Conservation (phyloP, 2,797 vertebrate genomes). For the Crenichthys baileyi region DNA sequence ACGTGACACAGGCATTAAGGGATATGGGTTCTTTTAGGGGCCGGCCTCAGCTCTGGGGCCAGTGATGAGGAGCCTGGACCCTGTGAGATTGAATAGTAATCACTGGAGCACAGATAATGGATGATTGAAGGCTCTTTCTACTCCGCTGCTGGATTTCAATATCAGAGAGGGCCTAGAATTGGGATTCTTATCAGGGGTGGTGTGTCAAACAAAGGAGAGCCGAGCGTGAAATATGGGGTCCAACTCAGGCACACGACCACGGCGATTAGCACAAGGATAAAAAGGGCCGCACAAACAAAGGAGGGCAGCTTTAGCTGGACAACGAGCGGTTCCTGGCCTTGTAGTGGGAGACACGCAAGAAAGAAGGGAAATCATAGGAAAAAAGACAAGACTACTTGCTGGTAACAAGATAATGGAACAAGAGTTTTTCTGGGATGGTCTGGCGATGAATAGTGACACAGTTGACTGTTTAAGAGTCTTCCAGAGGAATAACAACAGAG, state of each 20-base stretch:
- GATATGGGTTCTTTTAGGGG: conserved; percentile 77
- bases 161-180: conserved; percentile 85
- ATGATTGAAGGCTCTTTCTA: conserved; percentile 85
- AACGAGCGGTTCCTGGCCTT: conserved; percentile 76
- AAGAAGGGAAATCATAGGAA: conserved; percentile 64
- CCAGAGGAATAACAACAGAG: conserved; percentile 68
- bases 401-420: conserved; percentile 65
- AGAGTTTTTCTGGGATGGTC: conserved; percentile 65
- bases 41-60: conserved; percentile 70
- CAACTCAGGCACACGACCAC: conserved; percentile 83
- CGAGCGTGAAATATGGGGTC: conserved; percentile 83
- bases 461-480: conserved; percentile 63
- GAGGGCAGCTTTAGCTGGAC: conserved; percentile 76
- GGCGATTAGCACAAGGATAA: conserved; percentile 82
- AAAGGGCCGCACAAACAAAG: conserved; percentile 78
- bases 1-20: conserved; percentile 72
- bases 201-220: conserved; percentile 83
- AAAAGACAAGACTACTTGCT: conserved; percentile 58
- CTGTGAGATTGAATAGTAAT: conserved; percentile 84
- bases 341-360: conserved; percentile 74
- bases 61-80: conserved; percentile 76
- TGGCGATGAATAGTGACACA: conserved; percentile 62
- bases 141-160: conserved; percentile 84
- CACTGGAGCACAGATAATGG: conserved; percentile 84
- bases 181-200: conserved; percentile 85